A percentile compares a stretch with the other conserved stretches of the same genome.
Conservation (phyloP, 2,888 invertebrate species). For the Nomada hirtipes region DNA sequence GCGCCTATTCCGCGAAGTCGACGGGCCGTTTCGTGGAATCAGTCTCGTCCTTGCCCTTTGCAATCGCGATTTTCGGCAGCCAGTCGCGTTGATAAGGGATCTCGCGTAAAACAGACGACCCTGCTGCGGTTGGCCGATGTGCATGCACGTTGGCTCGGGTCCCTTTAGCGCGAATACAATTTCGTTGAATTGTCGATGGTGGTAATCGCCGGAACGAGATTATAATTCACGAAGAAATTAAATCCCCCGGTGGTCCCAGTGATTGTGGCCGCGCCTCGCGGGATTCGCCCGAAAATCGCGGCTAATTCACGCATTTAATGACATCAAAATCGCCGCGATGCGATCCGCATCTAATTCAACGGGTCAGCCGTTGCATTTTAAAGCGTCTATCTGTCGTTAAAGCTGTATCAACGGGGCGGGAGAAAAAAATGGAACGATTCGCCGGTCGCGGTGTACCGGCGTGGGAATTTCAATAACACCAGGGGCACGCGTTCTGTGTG, state of each 20-base stretch:
- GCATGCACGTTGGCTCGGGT: neutral
- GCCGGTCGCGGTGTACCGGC: no score
- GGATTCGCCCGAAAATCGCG: neutral
- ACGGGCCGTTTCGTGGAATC: neutral
- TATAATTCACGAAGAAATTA: conserved; percentile 29
- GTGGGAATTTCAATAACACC: conserved; percentile 30
- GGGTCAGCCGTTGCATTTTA: conserved; percentile 2
- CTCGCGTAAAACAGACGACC: neutral
- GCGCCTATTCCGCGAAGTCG: neutral
- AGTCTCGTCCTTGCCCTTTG: neutral
- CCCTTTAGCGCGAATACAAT: conserved; percentile 19
- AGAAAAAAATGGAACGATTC: neutral
- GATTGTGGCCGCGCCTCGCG: neutral
- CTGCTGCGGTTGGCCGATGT: neutral
- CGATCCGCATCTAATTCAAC: conserved; percentile 12
- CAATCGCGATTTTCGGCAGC: conserved; percentile 18
- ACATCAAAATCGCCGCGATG: neutral
- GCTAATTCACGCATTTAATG: conserved; percentile 31
- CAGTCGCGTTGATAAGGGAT: neutral
- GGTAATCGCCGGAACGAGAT: conserved; percentile 9
- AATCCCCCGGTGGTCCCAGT: conserved; percentile 4
- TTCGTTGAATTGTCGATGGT: neutral
- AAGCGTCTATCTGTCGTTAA: conserved; percentile 12
- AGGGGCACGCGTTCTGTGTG: neutral
- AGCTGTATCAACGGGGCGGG: neutral